Conservation (phyloP, 2,113 vertebrate genomes). For the Scartelaos histophorus region DNA sequence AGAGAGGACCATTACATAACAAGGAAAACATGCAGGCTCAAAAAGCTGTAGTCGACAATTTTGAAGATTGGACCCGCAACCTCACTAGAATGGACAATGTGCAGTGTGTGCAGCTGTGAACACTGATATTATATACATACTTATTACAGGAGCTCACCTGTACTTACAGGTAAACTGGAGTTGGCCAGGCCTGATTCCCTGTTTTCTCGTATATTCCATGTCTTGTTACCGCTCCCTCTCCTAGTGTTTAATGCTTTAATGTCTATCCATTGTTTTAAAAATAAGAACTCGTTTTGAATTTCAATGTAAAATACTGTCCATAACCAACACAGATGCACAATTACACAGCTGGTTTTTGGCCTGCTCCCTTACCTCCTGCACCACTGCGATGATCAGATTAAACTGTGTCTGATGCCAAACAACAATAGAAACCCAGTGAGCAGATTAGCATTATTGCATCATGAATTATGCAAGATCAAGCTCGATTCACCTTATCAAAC, state of each 20-base stretch:
- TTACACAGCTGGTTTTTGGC: not conserved
- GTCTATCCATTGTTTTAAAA: not conserved
- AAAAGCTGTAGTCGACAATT: not conserved
- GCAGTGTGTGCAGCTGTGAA: not conserved
- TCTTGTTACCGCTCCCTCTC: not conserved
- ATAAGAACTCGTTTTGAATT: not conserved
- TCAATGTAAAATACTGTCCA: not conserved
- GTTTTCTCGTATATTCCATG: not conserved
- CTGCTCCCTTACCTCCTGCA: not conserved
- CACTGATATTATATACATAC: not conserved
- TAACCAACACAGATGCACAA: not conserved
- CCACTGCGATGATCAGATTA: slow-evolving; percentile 39
- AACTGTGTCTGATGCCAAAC: slow-evolving; percentile 29
- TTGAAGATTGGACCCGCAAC: not conserved
- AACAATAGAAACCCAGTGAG: slow-evolving; percentile 29
- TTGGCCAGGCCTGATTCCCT: not conserved
- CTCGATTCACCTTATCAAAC: slow-evolving; percentile 5
- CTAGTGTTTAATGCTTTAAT: not conserved
- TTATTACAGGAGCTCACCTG: not conserved
- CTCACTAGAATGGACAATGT: not conserved
- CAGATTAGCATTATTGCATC: slow-evolving; percentile 42
- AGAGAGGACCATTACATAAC: not conserved
- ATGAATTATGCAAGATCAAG: slow-evolving; percentile 29
- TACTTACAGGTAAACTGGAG: not conserved
- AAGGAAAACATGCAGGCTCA: not conserved